Base-by-base conservation (phyloP, 2,797 vertebrate species). In the Tympanoctomys barrerae region DNA sequence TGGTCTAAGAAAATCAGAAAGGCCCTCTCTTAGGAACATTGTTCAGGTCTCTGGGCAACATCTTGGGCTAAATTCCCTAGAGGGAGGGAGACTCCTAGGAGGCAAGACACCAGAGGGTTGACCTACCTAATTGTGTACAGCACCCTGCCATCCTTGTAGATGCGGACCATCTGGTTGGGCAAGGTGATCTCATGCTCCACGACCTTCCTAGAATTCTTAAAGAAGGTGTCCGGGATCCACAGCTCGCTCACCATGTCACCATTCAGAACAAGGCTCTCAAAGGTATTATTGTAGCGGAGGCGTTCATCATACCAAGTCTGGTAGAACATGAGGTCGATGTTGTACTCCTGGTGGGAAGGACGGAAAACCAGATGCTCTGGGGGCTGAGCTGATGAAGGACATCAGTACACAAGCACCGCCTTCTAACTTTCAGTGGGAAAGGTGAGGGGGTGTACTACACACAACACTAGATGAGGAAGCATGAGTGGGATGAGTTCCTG, bases 291-390 rank as follows among this genome's bases (percentile, higher is more conserved):
- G 96, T 98, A 99, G 52, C 98, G 97, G 90, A 99, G 98, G 62
- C 98, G 98, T 62, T 98, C 98, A 90, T 99, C 99, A n/a, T 98
- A 98, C 99, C 99, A 99, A 0, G 98, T 98, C 96, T 99, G 99
- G 71, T 96, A 98, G 90, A 99, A 99, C 96, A 99, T 98, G 97
- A 99, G 98, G 87, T 99, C 98, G 59, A 99, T 99, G 94, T 98
- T 98, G 96, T 99, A 99, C 91, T 99, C 98, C 99, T 99, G 97
- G 52, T 79, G 78, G 89, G 91, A 82, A 89, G 66, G 77, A 96
- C 24, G 94, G 89, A 94, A 96, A 96, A 92, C 89, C 52, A 86
- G 22, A 89, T 26, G 54, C 61, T 90, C 84, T 84, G 89, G 64
- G 89, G 61, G 18, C 42, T 82, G 24, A 84, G 1, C 0, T 52